phyloP scores from a whole-genome alignment of 2,797 vertebrate species.

The Poeciliopsis turneri region DNA sequence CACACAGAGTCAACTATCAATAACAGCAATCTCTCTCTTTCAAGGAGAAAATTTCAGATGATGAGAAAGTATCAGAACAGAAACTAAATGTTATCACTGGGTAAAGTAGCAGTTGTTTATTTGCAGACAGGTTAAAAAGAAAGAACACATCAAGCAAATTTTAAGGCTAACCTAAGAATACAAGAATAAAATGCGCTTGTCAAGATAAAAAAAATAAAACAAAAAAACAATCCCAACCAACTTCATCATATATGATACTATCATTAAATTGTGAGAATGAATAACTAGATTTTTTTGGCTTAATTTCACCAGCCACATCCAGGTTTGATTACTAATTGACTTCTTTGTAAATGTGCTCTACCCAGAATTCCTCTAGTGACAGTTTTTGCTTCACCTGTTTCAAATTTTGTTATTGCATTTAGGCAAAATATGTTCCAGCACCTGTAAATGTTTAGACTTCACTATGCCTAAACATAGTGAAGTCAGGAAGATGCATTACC shows the following conservation, averaged over 20 bases:
- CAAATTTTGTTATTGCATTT: too few species aligned
- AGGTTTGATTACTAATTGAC: not conserved
- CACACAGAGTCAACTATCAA: constrained; percentile 5
- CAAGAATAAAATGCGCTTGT: not conserved
- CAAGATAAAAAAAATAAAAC: not conserved
- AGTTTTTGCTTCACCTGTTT: too few species aligned
- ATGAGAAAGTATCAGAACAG: not conserved
- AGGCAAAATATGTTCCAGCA: too few species aligned
- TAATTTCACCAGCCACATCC: not conserved
- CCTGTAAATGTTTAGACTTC: too few species aligned
- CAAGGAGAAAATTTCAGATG: not conserved
- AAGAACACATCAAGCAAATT: not conserved
- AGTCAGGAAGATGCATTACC: not conserved
- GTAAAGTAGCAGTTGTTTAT: not conserved
- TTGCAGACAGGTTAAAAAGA: not conserved
- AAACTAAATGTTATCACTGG: not conserved
- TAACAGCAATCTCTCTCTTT: not conserved
- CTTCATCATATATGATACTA: not conserved
- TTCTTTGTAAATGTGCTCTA: too few species aligned
- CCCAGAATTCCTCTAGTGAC: too few species aligned
- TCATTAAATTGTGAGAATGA: not conserved
- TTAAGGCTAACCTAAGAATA: not conserved
- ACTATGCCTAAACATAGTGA: not conserved
- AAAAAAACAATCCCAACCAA: not conserved
- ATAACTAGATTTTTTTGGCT: not conserved